These are phyloP conservation scores for Fistularia tabacaria DNA, from an alignment of 2,797 vertebrate species.

Conservation along the genomic window DNA sequence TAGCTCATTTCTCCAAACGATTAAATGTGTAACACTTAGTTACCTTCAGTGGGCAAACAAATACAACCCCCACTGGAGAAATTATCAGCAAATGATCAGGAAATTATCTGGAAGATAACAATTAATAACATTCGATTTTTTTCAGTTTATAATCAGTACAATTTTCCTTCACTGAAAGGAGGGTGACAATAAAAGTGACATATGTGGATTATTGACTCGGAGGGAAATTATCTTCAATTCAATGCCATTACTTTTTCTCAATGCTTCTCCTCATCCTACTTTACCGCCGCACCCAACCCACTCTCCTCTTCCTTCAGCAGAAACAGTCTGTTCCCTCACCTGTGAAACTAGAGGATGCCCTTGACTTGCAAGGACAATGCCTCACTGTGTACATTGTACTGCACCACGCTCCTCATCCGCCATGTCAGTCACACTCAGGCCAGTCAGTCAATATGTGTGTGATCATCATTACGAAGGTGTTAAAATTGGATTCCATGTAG, in stretches of 20 bases:
- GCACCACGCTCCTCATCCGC: slow-evolving; percentile 18
- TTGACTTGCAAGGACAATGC: slow-evolving; percentile 46
- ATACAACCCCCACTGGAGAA: too few relatives aligned
- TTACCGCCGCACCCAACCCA: neutral
- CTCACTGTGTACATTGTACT: slow-evolving; percentile 4
- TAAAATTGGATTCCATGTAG: slow-evolving; percentile 42
- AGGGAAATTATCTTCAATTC: neutral
- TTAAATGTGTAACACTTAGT: too few relatives aligned
- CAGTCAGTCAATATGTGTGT: slow-evolving; percentile 29
- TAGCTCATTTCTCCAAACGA: too few relatives aligned
- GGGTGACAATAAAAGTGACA: neutral
- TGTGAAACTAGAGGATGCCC: slow-evolving; percentile 56
- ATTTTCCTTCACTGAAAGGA: too few relatives aligned
- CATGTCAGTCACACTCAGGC: slow-evolving; percentile 22
- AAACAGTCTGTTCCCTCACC: slow-evolving; percentile 50
- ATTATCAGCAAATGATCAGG: too few relatives aligned
- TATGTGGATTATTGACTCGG: slow-evolving; percentile 6
- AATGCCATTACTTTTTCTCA: neutral
- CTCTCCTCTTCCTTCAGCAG: slow-evolving; percentile 13
- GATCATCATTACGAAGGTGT: slow-evolving; percentile 28
- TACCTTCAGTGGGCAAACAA: too few relatives aligned
- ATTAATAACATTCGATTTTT: too few relatives aligned
- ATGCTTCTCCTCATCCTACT: neutral
- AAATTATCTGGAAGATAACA: too few relatives aligned
- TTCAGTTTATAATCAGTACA: too few relatives aligned